A percentile compares a stretch with the other conserved stretches of the same genome.
Conservation (phyloP, 2,797 vertebrate species). For the Champsocephalus esox region DNA sequence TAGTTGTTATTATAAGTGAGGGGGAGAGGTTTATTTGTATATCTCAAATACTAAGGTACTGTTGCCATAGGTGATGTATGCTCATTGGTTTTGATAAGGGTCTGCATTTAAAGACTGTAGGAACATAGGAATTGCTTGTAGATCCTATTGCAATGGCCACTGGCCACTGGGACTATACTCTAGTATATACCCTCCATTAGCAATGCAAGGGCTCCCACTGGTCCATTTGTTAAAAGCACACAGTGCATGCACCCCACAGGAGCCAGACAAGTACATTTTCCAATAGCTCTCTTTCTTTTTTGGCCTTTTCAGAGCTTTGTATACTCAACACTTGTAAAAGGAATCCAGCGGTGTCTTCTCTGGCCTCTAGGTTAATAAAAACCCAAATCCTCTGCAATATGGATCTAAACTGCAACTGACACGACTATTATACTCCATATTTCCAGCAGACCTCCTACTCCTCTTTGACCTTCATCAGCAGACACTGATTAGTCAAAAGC, state of each 20-base stretch:
- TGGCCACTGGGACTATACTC: conserved; percentile 14
- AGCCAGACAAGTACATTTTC: conserved; percentile 31
- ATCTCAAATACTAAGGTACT: conserved; percentile 23
- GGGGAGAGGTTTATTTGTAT: conserved; percentile 38
- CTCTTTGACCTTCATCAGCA: conserved; percentile 43
- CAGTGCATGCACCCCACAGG: conserved; percentile 21
- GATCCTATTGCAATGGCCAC: conserved; percentile 18
- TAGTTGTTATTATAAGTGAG: conserved; percentile 20
- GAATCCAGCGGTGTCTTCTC: conserved; percentile 41
- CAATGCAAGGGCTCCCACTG: conserved; percentile 2
- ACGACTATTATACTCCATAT: conserved; percentile 35
- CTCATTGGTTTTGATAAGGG: conserved; percentile 44
- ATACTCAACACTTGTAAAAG: conserved; percentile 41
- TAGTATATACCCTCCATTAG: not conserved
- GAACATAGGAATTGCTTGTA: conserved; percentile 32
- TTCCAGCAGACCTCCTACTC: not conserved
- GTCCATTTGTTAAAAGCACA: conserved; percentile 24
- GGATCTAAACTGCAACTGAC: conserved; percentile 53
- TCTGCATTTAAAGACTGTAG: conserved; percentile 31
- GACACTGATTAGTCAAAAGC: conserved; percentile 57
- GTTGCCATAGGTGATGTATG: conserved; percentile 46
- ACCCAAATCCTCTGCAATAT: conserved; percentile 37
- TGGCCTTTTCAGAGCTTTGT: conserved; percentile 24
- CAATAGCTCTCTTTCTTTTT: conserved; percentile 16
- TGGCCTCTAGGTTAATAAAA: conserved; percentile 37